A percentile compares a stretch with the other conserved stretches of the same genome.
phyloP scores from a whole-genome alignment of 2,113 vertebrate species.

The Zingel zingel region DNA sequence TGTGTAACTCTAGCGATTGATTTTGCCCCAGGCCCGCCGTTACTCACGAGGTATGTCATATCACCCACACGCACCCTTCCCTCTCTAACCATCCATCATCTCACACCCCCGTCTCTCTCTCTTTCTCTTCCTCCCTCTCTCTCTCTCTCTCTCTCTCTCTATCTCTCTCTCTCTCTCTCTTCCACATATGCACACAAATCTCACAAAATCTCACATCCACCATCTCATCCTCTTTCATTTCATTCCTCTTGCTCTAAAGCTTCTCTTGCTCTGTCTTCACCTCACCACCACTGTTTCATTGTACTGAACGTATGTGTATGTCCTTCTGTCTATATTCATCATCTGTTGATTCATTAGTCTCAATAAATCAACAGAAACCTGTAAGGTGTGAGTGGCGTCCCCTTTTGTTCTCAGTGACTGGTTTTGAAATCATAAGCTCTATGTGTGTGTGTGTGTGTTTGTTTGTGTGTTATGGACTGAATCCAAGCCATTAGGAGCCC shows the following conservation, averaged over 20 bases:
- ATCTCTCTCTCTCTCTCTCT: constrained; percentile 2
- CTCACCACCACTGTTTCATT: neutral
- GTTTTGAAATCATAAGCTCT: constrained; percentile 36
- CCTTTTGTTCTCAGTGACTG: no score
- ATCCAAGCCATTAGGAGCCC: constrained; percentile 24
- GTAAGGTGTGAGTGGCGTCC: neutral
- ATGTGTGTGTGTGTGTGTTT: neutral
- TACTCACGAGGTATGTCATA: constrained; percentile 72
- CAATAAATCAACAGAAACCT: neutral
- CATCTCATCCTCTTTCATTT: constrained; percentile 8
- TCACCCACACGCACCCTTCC: constrained; percentile 48
- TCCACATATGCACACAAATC: constrained; percentile 23
- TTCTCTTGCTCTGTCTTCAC: constrained; percentile 11
- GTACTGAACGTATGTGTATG: no score
- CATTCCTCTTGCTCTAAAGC: constrained; percentile 1
- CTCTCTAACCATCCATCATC: constrained; percentile 62
- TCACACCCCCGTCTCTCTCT: constrained; percentile 18
- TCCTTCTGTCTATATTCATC: no score
- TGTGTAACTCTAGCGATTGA: constrained; percentile 57
- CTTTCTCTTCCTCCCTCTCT: neutral
- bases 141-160: neutral
- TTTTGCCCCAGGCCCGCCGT: constrained; percentile 61
- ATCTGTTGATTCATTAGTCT: neutral
- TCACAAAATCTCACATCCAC: constrained; percentile 33
- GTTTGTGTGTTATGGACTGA: neutral